Evolutionary conservation across 2,888 invertebrate genomes (phyloP).

Genomic region (Spodoptera picta): DNA sequence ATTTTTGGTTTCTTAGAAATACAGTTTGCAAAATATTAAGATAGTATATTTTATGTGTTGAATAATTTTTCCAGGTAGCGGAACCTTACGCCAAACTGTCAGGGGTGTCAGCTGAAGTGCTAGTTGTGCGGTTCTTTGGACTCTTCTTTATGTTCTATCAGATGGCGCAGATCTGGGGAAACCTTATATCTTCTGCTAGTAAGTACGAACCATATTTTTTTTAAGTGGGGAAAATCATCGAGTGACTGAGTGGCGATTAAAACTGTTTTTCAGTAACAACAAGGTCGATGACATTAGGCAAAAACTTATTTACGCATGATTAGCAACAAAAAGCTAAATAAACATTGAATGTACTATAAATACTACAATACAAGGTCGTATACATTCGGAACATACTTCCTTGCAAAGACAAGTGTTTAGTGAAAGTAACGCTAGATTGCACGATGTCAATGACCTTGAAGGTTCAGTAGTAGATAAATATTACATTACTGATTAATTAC

Average conservation of each 20-base stretch:
- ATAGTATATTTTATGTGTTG: too few relatives aligned
- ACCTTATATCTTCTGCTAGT: conserved; percentile 96
- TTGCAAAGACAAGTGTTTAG: conserved; percentile 22
- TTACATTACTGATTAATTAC: conserved; percentile 14
- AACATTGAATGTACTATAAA: conserved; percentile 3
- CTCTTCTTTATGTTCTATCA: conserved; percentile 99
- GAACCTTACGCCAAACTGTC: conserved; percentile 93
- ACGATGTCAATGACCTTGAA: conserved; percentile 37
- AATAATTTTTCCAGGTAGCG: conserved; percentile 78
- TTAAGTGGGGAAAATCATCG: too few relatives aligned
- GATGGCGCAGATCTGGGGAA: conserved; percentile 98
- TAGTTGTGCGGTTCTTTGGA: conserved; percentile 97
- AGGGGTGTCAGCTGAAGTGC: conserved; percentile 91
- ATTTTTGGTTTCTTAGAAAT: too few relatives aligned
- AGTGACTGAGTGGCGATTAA: too few relatives aligned
- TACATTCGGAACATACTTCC: conserved; percentile 35
- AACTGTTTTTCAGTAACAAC: too few relatives aligned
- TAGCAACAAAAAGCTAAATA: conserved; percentile 7
- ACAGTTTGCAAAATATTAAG: too few relatives aligned
- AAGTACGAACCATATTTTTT: conserved; percentile 56
- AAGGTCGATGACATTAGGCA: too few relatives aligned
- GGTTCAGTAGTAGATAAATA: conserved; percentile 7
- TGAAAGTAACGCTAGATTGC: conserved; percentile 43
- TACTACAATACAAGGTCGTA: conserved; percentile 29
- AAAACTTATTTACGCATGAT: conserved; percentile 4